phyloP scores from a whole-genome alignment of 53 echinoderm and acorn worm genomes.

The Holothuria scabra region DNA sequence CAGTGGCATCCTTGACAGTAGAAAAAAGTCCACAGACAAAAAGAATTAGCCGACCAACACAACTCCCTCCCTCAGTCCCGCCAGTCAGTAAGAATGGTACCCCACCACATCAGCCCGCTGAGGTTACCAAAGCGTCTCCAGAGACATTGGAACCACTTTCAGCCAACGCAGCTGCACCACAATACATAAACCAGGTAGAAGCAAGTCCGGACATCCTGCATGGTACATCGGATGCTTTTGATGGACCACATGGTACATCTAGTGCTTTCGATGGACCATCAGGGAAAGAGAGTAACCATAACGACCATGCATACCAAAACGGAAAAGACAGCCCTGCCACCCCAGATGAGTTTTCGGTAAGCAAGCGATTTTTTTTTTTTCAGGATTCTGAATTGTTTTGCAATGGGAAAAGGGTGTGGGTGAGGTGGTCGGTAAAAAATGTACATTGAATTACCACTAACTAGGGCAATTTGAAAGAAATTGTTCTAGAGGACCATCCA shows the following conservation, averaged over 20 bases:
- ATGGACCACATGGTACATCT: not conserved
- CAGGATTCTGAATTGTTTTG: too few species aligned
- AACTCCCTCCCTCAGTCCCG: constrained; percentile 40
- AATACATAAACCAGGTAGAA: constrained; percentile 35
- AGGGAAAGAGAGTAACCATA: constrained; percentile 26
- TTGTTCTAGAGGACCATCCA: too few species aligned
- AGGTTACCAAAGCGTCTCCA: constrained; percentile 8
- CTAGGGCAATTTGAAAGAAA: too few species aligned
- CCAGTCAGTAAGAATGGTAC: not conserved
- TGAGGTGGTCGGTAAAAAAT: too few species aligned
- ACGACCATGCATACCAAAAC: constrained; percentile 18
- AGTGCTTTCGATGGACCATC: not conserved
- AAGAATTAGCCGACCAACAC: constrained; percentile 22
- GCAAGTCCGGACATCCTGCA: constrained; percentile 43
- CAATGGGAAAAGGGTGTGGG: too few species aligned
- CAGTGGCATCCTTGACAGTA: constrained; percentile 3
- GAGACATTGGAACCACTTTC: constrained; percentile 24
- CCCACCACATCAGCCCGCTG: not conserved
- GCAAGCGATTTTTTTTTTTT: not conserved
- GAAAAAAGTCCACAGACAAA: constrained; percentile 16
- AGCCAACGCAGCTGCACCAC: constrained; percentile 21
- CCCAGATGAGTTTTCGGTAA: constrained; percentile 46
- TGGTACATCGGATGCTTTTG: not conserved
- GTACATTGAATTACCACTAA: too few species aligned
- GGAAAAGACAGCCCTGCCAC: constrained; percentile 42